These are phyloP conservation scores for Ariopsis seemanni DNA, from an alignment of 2,113 vertebrate species.

Conservation along the genomic window DNA sequence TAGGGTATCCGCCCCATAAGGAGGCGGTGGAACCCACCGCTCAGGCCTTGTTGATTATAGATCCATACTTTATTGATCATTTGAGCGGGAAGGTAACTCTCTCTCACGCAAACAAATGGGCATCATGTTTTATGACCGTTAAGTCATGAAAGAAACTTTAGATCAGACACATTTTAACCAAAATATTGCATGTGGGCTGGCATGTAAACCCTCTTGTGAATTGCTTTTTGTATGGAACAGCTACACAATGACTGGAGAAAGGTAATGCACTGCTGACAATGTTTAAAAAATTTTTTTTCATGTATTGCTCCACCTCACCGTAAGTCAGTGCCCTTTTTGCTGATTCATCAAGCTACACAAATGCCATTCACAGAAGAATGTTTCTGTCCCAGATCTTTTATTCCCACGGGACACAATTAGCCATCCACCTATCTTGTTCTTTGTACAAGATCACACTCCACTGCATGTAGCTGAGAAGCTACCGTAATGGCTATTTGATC, in stretches of 20 bases:
- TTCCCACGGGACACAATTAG: slow-evolving; percentile 51
- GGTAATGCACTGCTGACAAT: slow-evolving; percentile 11
- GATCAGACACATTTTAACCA: not conserved
- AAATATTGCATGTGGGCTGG: not conserved
- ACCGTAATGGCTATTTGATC: not conserved
- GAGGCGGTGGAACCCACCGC: slow-evolving; percentile 25
- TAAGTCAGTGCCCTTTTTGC: slow-evolving; percentile 28
- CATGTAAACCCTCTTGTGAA: not conserved
- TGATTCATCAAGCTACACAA: slow-evolving; percentile 35
- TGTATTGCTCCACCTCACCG: slow-evolving; percentile 4
- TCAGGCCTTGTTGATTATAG: slow-evolving; percentile 49
- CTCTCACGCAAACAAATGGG: slow-evolving; percentile 24
- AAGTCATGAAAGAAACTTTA: slow-evolving; percentile 19
- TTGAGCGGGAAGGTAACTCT: slow-evolving; percentile 6
- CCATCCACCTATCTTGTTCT: slow-evolving; percentile 35
- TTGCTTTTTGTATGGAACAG: not conserved
- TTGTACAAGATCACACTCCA: slow-evolving; percentile 34
- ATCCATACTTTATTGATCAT: slow-evolving; percentile 42
- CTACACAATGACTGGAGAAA: not conserved
- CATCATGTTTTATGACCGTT: slow-evolving; percentile 15
- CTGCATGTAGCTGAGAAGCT: slow-evolving; percentile 8
- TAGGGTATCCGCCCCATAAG: slow-evolving; percentile 38
- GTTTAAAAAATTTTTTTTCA: slow-evolving; percentile 3
- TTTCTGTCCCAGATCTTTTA: slow-evolving; percentile 35
- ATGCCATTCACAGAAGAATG: slow-evolving; percentile 8